These are phyloP conservation scores for Psittacula derbiana DNA, from an alignment of 2,797 vertebrate genomes.

Conservation along the genomic window DNA sequence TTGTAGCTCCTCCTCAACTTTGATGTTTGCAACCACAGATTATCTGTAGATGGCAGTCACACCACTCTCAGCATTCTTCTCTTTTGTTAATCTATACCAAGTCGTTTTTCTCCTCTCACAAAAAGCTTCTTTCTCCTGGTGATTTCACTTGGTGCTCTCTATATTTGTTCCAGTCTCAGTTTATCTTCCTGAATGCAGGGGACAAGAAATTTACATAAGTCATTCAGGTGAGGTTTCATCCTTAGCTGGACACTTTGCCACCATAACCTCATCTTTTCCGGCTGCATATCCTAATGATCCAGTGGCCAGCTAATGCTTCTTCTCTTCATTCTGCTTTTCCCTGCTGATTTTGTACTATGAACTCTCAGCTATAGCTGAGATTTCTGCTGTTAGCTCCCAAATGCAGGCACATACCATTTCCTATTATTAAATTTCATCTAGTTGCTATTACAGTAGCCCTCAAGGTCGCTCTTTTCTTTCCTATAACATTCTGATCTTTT, in stretches of 20 bases:
- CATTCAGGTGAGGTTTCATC: background rate
- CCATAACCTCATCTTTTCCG: background rate
- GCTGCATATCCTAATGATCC: background rate
- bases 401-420: background rate
- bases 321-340: background rate
- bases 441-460: background rate
- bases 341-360: background rate
- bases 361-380: background rate
- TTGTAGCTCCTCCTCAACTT: background rate
- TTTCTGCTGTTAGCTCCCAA: background rate
- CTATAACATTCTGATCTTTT: background rate
- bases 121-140: background rate
- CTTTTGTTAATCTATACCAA: background rate
- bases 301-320: background rate
- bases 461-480: conserved; percentile 7
- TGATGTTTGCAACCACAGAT: background rate
- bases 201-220: background rate
- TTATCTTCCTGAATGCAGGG: background rate
- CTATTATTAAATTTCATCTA: conserved; percentile 18
- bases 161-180: background rate
- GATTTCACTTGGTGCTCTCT: background rate
- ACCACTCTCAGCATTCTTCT: background rate
- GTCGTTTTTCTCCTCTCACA: background rate
- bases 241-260: background rate
- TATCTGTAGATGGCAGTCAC: conserved; percentile 66